Evolutionary conservation across 2,888 invertebrate species (phyloP), one percentile per base, ranked within the genome.

Genomic region (Melieria omissa): DNA sequence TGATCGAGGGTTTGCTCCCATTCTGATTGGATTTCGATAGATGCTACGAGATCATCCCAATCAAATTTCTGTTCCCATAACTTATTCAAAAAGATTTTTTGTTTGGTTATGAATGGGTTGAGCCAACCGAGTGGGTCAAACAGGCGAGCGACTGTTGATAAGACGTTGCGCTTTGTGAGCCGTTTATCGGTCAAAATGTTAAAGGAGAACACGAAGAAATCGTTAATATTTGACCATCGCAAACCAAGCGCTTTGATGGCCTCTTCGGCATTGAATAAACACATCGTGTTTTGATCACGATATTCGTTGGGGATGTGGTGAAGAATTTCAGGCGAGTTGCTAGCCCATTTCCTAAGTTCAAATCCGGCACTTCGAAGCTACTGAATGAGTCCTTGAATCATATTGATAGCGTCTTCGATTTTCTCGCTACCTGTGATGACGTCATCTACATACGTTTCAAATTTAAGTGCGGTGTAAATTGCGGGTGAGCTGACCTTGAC

Each of bases 381-480:
- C 8, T 68, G 8, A 61, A 68, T 52, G 14, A 61, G 61, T n/a
- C 7, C 10, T 61, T 68, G 60, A 68, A 60, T 60, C 61, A 60
- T 49, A 41, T 68, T 68, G 12, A 61, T 52, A 5, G 52, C 60
- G 42, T 44, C 44, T 60, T 61, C 60, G 60, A 61, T 58, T 49
- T 42, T 68, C n/a, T 61, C 68, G 61, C 60, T 68, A 49, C 68
- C 52, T 46, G 68, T 52, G 16, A 47, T 62, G 42, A 68, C 46
- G 61, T 52, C 61, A 68, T 68, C 68, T 10, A 68, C 68, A 29
- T 61, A 68, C 3, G 47, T 68, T 61, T 68, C 68, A 61, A 46
- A 62, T n/a, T 62, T 62, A 46, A 62, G 62, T 42, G 62, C 62
- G 46, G 45, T 62, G 16, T 62, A 62, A 14, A 62, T 29, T 1